Conservation (phyloP, 2,113 vertebrate species). For the Muntiacus muntjak region DNA sequence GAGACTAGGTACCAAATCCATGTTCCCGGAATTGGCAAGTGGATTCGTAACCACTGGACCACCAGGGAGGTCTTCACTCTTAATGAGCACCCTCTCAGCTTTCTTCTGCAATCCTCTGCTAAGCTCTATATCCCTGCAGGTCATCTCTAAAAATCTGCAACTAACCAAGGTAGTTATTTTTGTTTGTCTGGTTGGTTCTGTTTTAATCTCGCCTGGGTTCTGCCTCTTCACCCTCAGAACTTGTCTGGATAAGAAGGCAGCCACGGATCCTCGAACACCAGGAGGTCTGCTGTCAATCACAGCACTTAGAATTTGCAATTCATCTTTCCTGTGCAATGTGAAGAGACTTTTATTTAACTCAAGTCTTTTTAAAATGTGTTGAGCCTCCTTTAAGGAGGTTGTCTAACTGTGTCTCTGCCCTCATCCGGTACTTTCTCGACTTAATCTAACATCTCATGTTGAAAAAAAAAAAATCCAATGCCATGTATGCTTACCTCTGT, state of each 20-base stretch:
- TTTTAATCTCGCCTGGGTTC: background rate
- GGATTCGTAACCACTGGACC: background rate
- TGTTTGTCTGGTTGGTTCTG: background rate
- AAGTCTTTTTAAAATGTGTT: background rate
- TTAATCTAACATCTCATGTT: background rate
- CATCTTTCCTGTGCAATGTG: background rate
- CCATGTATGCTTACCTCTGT: background rate
- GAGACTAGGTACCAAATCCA: background rate
- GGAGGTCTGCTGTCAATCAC: background rate
- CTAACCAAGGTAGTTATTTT: background rate
- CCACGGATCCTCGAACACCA: too few relatives aligned
- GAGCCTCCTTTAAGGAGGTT: background rate
- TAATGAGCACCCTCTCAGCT: background rate
- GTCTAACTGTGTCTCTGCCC: background rate
- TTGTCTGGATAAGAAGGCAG: background rate
- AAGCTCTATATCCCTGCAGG: background rate
- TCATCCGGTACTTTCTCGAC: background rate
- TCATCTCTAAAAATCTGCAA: background rate
- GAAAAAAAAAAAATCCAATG: background rate
- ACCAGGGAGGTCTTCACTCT: background rate
- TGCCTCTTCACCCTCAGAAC: background rate
- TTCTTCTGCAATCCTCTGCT: too few relatives aligned
- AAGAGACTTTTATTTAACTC: background rate
- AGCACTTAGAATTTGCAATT: background rate
- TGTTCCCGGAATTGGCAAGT: background rate